These are phyloP conservation scores for Campodea augens DNA, from an alignment of 1,140 invertebrate species.

Conservation along the genomic window DNA sequence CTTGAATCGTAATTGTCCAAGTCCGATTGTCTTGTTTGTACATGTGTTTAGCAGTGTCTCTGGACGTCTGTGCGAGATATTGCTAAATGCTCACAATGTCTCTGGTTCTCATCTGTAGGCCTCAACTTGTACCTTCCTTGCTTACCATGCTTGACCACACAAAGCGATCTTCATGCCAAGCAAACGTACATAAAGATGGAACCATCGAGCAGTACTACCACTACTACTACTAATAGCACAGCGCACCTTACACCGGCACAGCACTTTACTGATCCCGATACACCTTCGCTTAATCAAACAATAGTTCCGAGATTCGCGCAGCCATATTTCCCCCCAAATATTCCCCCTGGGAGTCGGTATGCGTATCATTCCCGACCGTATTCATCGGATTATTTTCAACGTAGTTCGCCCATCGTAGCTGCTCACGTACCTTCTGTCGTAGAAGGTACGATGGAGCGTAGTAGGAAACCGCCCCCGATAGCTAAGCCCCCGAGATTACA, in stretches of 20 bases:
- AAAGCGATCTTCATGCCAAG: slow-evolving; percentile 14
- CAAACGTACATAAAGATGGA: slow-evolving; percentile 14
- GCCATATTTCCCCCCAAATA: slow-evolving; percentile 12
- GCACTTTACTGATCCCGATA: slow-evolving; percentile 12
- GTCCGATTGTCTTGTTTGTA: too few relatives aligned
- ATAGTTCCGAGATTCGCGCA: slow-evolving; percentile 17
- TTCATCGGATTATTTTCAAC: background rate
- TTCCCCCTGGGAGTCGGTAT: background rate
- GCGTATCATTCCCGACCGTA: background rate
- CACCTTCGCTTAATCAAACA: slow-evolving; percentile 16
- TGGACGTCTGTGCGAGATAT: too few relatives aligned
- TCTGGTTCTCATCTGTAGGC: slow-evolving; percentile 16
- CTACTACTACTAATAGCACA: slow-evolving; percentile 12
- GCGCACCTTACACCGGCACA: slow-evolving; percentile 8
- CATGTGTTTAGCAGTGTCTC: too few relatives aligned
- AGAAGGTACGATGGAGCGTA: too few relatives aligned
- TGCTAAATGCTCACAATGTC: slow-evolving; percentile 11
- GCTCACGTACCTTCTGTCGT: too few relatives aligned
- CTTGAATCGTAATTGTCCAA: too few relatives aligned
- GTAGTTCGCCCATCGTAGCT: too few relatives aligned
- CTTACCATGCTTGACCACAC: slow-evolving; percentile 19
- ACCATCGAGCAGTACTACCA: slow-evolving; percentile 7
- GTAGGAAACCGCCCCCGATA: too few relatives aligned
- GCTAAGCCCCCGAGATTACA: too few relatives aligned
- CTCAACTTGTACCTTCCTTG: slow-evolving; percentile 19